Base-by-base conservation (phyloP, 2,113 vertebrate genomes). In the Elgaria multicarinata region DNA sequence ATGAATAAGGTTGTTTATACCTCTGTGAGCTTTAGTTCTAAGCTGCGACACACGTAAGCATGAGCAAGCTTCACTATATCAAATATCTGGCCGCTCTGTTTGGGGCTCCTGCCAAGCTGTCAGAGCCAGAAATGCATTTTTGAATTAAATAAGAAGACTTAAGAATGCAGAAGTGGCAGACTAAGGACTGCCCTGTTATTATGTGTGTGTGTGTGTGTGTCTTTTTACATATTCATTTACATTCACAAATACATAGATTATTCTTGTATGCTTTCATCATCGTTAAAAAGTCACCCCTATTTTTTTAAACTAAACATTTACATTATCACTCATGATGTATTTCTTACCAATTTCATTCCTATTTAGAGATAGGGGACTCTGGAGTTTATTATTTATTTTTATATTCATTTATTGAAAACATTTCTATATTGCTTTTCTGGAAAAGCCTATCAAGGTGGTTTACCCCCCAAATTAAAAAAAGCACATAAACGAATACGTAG, bases 61-160 rank as follows among this genome's bases (percentile, higher is more conserved):
- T 42, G 72, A 86, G 50, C 24, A 86, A 13, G 58, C 14, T 6
- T 42, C 16, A 4, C 18, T 76, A 44, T 66, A 87, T 66, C 39
- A 66, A 77, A 66, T n/a, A 64, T 77, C 46, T 87, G 42, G 74
- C 20, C 66, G 18, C 55, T 24, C 7, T 87, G 42, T 77, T 77
- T 77, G 64, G 22, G 44, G 31, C 2, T 16, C 16, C 7, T 85
- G 12, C 24, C 85, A 76, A 62, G 20, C 28, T 64, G 55, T n/a
- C 39, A 77, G 42, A 77, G 36, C 36, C 72, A 76, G 66, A 85
- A 85, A 64, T 64, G 6, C 62, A 36, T 86, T 86, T 86, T 86
- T 76, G 18, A 86, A 44, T 64, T 31, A 44, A 86, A 22, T 77
- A 64, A 46, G 31, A 50, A 33, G 50, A 53, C 66, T 82, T 24